Percentiles rank a stretch among this genome's conserved stretches.
phyloP scores from a whole-genome alignment of 2,797 vertebrate species.

The Coregonus suidteri region DNA sequence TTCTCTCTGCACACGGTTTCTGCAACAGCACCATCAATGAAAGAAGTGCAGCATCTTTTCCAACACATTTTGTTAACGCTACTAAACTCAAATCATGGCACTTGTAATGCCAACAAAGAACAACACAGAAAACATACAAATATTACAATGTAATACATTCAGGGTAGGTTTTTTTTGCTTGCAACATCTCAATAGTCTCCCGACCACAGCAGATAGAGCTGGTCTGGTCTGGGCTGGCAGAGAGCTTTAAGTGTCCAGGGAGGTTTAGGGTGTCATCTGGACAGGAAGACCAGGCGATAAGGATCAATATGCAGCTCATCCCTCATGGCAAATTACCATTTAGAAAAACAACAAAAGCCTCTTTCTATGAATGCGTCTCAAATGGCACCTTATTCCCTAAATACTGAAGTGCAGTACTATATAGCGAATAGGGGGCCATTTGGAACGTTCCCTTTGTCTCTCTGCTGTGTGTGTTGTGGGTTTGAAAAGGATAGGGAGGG shows the following conservation, averaged over 20 bases:
- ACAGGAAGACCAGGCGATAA: conserved; percentile 50
- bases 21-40: neutral
- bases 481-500: neutral
- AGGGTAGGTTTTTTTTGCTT: conserved; percentile 21
- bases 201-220: neutral
- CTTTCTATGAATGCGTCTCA: neutral
- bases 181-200: conserved; percentile 39
- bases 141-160: conserved; percentile 24
- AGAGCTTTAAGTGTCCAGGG: conserved; percentile 47
- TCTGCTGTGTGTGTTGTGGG: neutral
- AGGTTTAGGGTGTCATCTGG: conserved; percentile 47
- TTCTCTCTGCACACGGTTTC: neutral
- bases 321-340: conserved; percentile 31
- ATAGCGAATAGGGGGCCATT: neutral
- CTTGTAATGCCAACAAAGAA: neutral
- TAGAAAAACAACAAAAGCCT: conserved; percentile 13
- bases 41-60: neutral
- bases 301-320: conserved; percentile 46
- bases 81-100: neutral
- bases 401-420: neutral
- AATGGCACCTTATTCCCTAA: neutral
- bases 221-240: neutral
- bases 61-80: neutral
- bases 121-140: neutral
- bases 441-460: neutral